Base-by-base conservation (phyloP, 2,888 invertebrate species). In the Athetis lepigone region DNA sequence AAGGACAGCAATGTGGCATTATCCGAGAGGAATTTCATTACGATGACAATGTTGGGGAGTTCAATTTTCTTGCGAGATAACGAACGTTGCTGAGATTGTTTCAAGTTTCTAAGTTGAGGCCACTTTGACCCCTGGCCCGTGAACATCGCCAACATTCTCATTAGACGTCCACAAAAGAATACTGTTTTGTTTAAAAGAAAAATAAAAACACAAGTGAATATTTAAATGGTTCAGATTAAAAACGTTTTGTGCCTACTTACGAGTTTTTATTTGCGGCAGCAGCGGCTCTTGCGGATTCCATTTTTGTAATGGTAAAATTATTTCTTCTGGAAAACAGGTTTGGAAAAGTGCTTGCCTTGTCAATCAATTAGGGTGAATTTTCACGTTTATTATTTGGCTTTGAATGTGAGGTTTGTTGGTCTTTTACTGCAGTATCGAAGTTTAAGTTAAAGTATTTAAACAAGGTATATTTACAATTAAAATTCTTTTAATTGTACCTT, bases 111-210 rank as follows among this genome's bases (percentile, higher is more conserved):
- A 82, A 89, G 84, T 88, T 85, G 85, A 86, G 87, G 90, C 90
- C 88, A 91, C 92, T 92, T 92, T 93, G 93, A 93, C 92, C 90
- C 85, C 85, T 85, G 85, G 90, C 87, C 92, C 90, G 92, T 91
- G 85, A 92, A 92, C 87, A 90, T 88, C 81, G 90, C 83, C 67
- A 84, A 85, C 85, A 91, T 90, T 92, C 90, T 90, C 89, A 90
- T 92, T 92, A 91, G 84, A 86, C 82, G 83, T 85, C 81, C 79
- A 83, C 83, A 88, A 88, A 85, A 90, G 88, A 89, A 89, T 85
- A 87, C 84, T 85, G 82, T 83, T 83, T 83, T 87, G 80, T 86
- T 86, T 85, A 83, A 85, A 77, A 50, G 50, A 76, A 69, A 81
- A 80, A 83, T 73, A 81, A 77, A 77, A 80, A 80, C 54, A 64